A percentile compares a stretch with the other conserved stretches of the same genome.
Conservation (phyloP, 2,113 vertebrate genomes). For the Colius striatus region DNA sequence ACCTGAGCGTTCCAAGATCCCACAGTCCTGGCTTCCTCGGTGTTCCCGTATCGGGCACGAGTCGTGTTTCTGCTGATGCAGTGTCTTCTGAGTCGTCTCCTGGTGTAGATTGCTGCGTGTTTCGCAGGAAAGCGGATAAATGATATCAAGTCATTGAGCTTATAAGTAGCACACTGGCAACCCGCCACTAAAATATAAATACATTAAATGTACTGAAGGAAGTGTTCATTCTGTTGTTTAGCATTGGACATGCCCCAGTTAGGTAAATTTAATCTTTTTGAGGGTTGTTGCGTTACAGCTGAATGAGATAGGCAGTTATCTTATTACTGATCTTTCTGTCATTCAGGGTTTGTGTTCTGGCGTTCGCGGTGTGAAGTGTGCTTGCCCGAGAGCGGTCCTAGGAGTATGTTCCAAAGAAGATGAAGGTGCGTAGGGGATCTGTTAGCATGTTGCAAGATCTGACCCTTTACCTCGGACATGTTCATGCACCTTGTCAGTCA, state of each 20-base stretch:
- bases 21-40: conserved; percentile 30
- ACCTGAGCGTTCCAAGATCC: conserved; percentile 44
- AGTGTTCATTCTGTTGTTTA: conserved; percentile 78
- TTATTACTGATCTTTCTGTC: conserved; percentile 70
- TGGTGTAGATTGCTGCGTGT: conserved; percentile 63
- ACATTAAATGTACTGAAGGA: conserved; percentile 75
- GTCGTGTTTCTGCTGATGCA: conserved; percentile 75
- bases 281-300: conserved; percentile 59
- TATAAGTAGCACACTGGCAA: conserved; percentile 77
- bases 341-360: conserved; percentile 60
- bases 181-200: conserved; percentile 77
- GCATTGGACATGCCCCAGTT: conserved; percentile 73
- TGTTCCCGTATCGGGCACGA: conserved; percentile 38
- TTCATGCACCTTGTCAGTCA: neutral
- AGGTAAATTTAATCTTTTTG: conserved; percentile 77
- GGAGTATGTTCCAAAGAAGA: neutral
- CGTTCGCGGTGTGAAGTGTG: conserved; percentile 61
- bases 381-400: neutral
- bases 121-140: conserved; percentile 75
- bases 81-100: conserved; percentile 71
- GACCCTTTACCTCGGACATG: neutral
- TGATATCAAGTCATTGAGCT: conserved; percentile 74
- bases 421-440: neutral
- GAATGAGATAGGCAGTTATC: conserved; percentile 70
- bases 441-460: neutral